A percentile compares a stretch with the other conserved stretches of the same genome.
phyloP scores from a whole-genome alignment of 2,888 invertebrate species.

The Chaetogeoica ovagalla region DNA sequence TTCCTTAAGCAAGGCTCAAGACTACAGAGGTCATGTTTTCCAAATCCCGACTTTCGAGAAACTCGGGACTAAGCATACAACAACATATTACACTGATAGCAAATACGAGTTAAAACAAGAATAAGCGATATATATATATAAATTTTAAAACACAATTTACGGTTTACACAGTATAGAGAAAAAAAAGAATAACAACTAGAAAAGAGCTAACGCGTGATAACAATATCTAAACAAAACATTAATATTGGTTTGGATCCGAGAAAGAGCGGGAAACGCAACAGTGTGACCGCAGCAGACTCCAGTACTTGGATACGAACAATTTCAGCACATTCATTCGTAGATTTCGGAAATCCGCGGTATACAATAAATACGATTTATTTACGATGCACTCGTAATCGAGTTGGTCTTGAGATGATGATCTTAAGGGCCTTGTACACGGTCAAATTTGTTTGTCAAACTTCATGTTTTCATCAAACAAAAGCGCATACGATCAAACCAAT shows the following conservation, averaged over 20 bases:
- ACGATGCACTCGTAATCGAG: too few relatives aligned
- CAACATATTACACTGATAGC: too few relatives aligned
- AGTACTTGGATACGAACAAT: too few relatives aligned
- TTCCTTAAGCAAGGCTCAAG: not conserved
- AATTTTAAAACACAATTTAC: too few relatives aligned
- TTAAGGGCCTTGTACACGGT: too few relatives aligned
- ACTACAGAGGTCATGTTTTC: not conserved
- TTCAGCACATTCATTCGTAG: too few relatives aligned
- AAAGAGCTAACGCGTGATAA: conserved; percentile 9
- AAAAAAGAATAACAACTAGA: not conserved
- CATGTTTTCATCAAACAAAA: too few relatives aligned
- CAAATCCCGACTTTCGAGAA: not conserved
- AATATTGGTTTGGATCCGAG: conserved; percentile 28
- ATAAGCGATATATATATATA: not conserved
- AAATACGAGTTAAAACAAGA: not conserved
- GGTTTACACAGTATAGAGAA: not conserved
- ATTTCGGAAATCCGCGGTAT: too few relatives aligned
- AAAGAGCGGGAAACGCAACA: conserved; percentile 45
- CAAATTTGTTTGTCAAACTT: too few relatives aligned
- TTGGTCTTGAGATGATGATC: too few relatives aligned
- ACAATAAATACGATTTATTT: too few relatives aligned
- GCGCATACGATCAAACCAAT: too few relatives aligned
- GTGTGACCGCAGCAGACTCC: conserved; percentile 12
- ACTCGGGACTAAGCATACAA: not conserved
- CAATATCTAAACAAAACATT: conserved; percentile 48